Percentiles rank a stretch among this genome's conserved stretches.
These are phyloP conservation scores for Porites cylindrica DNA, from an alignment of 92 coral and sea anemone genomes.

Conservation along the genomic window DNA sequence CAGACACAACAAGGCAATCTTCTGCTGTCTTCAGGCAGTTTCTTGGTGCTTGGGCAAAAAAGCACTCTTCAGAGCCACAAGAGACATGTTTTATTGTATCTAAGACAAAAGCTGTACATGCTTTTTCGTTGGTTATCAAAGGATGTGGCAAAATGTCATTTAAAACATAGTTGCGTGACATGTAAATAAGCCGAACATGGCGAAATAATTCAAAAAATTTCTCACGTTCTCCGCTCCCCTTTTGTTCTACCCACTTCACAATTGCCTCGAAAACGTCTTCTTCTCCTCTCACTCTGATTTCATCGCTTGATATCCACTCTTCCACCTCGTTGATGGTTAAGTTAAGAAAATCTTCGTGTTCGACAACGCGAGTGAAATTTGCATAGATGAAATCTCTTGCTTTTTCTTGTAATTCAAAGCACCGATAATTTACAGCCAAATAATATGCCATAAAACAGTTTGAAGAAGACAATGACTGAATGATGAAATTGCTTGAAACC, in stretches of 20 bases:
- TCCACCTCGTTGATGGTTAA: not conserved
- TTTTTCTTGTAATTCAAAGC: not conserved
- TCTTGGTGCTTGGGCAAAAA: not conserved
- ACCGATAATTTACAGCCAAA: constrained; percentile 6
- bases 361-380: not conserved
- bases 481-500: not conserved
- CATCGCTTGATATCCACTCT: constrained; percentile 12
- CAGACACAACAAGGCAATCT: not conserved
- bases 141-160: not conserved
- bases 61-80: not conserved
- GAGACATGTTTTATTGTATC: not conserved
- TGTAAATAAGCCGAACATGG: not conserved
- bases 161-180: not conserved
- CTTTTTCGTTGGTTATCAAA: not conserved
- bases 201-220: constrained; percentile 4
- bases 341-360: not conserved
- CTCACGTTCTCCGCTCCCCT: not conserved
- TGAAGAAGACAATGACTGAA: not conserved
- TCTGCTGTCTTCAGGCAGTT: not conserved
- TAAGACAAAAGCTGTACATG: not conserved
- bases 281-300: not conserved
- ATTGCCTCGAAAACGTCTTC: constrained; percentile 4
- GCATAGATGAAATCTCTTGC: not conserved
- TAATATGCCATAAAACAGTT: not conserved
- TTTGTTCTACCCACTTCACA: not conserved